A percentile compares a stretch with the other conserved stretches of the same genome.
Conservation (phyloP, 1,140 invertebrate genomes). For the Papilio machaon region DNA sequence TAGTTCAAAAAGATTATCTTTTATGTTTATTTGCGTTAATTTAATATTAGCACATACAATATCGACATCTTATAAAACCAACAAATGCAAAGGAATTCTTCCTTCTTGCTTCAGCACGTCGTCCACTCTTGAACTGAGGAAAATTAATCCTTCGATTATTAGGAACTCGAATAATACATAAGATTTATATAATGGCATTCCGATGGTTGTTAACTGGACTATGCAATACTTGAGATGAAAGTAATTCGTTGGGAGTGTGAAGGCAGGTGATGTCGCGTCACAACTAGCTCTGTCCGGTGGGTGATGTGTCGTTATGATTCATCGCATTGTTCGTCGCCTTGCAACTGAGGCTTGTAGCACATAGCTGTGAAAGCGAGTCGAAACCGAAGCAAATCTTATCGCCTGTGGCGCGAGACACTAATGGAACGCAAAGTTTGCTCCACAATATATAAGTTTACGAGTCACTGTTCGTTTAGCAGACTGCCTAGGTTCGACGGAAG, state of each 20-base stretch:
- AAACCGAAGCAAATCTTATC: neutral
- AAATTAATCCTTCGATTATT: neutral
- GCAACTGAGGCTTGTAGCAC: neutral
- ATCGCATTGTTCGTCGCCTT: neutral
- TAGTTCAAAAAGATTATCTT: no score
- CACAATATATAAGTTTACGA: neutral
- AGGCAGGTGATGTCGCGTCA: conserved; percentile 18
- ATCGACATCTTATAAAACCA: neutral
- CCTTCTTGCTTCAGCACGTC: no score
- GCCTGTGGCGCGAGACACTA: no score
- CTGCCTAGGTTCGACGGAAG: no score
- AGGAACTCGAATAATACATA: neutral
- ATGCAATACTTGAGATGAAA: neutral
- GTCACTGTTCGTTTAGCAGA: no score
- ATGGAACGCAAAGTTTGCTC: neutral
- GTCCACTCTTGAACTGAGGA: neutral
- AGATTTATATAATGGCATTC: no score
- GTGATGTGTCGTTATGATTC: conserved; percentile 11
- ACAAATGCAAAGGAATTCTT: neutral
- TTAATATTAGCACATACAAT: no score
- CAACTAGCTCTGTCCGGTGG: conserved; percentile 1
- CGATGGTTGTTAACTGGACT: neutral
- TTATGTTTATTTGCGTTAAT: no score
- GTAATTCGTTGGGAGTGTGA: neutral
- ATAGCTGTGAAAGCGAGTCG: neutral